Percentiles rank a stretch among this genome's conserved stretches.
These are phyloP conservation scores for Aplysia californica DNA, from an alignment of 1,140 invertebrate species.

Conservation along the genomic window DNA sequence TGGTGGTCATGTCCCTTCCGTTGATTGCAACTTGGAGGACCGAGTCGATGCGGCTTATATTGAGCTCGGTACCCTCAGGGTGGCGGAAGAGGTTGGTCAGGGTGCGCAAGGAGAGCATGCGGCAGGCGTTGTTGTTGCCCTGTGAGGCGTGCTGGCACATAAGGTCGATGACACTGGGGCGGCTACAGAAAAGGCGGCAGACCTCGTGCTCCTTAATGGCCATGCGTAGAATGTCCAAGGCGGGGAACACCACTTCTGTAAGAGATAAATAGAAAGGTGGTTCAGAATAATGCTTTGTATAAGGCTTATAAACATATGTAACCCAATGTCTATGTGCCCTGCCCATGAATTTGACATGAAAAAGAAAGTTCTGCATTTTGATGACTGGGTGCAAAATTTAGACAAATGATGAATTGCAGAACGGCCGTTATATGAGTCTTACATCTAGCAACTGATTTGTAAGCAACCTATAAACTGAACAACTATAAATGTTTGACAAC, in stretches of 20 bases:
- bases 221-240: constrained; percentile 84
- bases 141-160: constrained; percentile 43
- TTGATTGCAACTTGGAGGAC: constrained; percentile 37
- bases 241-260: constrained; percentile 84
- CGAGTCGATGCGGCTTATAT: constrained; percentile 35
- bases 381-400: too few species aligned
- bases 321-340: too few species aligned
- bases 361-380: too few species aligned
- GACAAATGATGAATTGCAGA: too few species aligned
- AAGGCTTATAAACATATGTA: too few species aligned
- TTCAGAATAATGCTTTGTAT: too few species aligned
- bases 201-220: constrained; percentile 77
- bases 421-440: too few species aligned
- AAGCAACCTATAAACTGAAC: too few species aligned
- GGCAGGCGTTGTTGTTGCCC: constrained; percentile 74
- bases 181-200: constrained; percentile 72
- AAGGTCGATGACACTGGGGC: constrained; percentile 46
- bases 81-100: constrained; percentile 80
- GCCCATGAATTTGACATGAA: too few species aligned
- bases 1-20: constrained; percentile 44
- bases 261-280: too few species aligned
- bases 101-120: constrained; percentile 81
- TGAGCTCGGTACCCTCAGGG: constrained; percentile 44
- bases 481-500: too few species aligned
- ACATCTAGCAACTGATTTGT: too few species aligned